Evolutionary conservation across 2,113 vertebrate species (phyloP).

Genomic region (Rissa tridactyla): DNA sequence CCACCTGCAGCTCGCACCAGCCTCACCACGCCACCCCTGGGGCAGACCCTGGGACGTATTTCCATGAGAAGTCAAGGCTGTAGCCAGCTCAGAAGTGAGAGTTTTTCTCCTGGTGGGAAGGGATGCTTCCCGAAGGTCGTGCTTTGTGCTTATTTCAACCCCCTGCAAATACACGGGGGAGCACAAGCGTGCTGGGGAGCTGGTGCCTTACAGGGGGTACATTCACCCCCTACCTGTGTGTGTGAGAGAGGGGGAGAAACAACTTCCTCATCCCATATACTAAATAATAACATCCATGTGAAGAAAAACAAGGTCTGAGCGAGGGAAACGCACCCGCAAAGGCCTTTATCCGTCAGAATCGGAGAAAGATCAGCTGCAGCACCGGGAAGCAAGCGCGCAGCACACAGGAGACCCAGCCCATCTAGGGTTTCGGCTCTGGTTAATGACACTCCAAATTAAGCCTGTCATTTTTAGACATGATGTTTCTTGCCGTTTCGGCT

Average conservation of each 20-base stretch:
- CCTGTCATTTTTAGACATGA: slow-evolving; percentile 77
- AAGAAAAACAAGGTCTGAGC: not conserved
- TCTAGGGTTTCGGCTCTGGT: slow-evolving; percentile 83
- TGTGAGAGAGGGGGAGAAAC: not conserved
- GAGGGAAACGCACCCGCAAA: not conserved
- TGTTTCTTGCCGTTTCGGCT: slow-evolving; percentile 62
- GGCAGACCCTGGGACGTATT: not conserved
- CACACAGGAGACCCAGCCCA: slow-evolving; percentile 65
- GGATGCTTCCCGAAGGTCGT: fast-evolving
- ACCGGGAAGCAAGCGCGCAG: not conserved
- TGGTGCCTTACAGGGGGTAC: fast-evolving
- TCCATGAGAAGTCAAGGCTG: not conserved
- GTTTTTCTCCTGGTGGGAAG: not conserved
- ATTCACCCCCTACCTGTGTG: fast-evolving
- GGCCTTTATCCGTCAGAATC: slow-evolving; percentile 52
- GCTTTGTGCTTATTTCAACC: not conserved
- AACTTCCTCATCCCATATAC: not conserved
- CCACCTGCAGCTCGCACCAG: not conserved
- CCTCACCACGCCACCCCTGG: not conserved
- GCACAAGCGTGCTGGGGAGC: not conserved
- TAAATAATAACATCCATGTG: not conserved
- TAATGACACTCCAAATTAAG: slow-evolving; percentile 85
- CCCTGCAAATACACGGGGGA: not conserved
- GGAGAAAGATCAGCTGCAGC: slow-evolving; percentile 26
- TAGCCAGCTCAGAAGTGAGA: not conserved